phyloP scores from a whole-genome alignment of 2,797 vertebrate genomes.

The Podarcis lilfordi region DNA sequence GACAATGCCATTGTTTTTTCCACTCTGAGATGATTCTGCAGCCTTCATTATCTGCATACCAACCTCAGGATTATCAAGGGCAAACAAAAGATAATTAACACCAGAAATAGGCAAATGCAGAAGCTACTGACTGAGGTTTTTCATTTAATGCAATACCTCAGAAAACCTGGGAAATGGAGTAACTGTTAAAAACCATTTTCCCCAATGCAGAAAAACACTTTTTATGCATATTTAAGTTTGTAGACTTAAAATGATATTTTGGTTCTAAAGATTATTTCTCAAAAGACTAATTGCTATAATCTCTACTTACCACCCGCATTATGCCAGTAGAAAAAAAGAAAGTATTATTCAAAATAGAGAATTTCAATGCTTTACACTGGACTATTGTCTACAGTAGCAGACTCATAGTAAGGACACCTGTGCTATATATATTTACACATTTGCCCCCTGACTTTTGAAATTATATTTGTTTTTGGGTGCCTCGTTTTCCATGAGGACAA shows the following conservation, averaged over 20 bases:
- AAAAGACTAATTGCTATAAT: constrained; percentile 32
- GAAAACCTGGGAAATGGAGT: constrained; percentile 75
- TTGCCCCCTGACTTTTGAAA: constrained; percentile 27
- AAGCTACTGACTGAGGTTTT: constrained; percentile 79
- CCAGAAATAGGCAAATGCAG: constrained; percentile 83
- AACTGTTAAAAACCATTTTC: constrained; percentile 65
- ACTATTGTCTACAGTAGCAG: constrained; percentile 16
- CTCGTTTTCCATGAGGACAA: neutral
- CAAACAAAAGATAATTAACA: constrained; percentile 99
- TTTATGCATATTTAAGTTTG: constrained; percentile 49
- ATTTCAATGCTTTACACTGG: constrained; percentile 5
- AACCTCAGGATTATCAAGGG: constrained; percentile 93
- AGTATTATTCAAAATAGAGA: constrained; percentile 37
- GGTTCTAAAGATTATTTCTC: constrained; percentile 52
- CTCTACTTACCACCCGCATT: constrained; percentile 26
- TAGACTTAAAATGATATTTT: constrained; percentile 40
- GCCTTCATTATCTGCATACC: constrained; percentile 91
- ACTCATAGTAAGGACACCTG: neutral
- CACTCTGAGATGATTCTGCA: constrained; percentile 91
- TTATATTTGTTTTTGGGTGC: constrained; percentile 24
- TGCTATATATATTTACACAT: constrained; percentile 26
- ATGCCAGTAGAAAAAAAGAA: constrained; percentile 22
- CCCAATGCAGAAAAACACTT: constrained; percentile 47
- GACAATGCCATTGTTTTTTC: constrained; percentile 96
- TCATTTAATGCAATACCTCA: constrained; percentile 81